Base-by-base conservation (phyloP, 2,797 vertebrate species). In the Neoniphon sammara region DNA sequence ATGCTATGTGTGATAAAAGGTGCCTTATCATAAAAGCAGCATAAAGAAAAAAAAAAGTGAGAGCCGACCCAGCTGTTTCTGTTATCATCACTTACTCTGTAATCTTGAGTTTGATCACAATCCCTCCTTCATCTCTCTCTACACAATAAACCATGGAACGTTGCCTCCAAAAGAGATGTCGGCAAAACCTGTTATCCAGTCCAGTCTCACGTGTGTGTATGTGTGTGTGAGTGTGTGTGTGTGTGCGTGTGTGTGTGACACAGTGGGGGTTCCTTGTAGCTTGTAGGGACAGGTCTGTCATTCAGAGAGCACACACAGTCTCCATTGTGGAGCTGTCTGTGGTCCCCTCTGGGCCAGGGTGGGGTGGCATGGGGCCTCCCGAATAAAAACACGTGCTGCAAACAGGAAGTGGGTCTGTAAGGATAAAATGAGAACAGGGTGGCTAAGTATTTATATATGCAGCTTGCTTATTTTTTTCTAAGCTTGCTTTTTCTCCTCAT, bases 261-360 rank as follows among this genome's bases (percentile, higher is more conserved):
- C 31, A 64, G 64, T 54, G 63, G 44, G 30, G 77, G 73, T 58
- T 55, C 69, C 59, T 72, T 61, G 60, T 53, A 73, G 85, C 90
- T 75, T 87, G 90, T 89, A 87, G 78, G 84, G 90, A 92, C 92
- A 93, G 90, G 85, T 90, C 84, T 90, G 89, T 92, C 87, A 88
- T 92, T 93, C 85, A 93, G 70, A 62, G 73, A 71, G 77, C 12
- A 49, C 81, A 93, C 91, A 93, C 84, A 90, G 90, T 88, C 89
- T 66, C 63, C 89, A 89, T 90, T 93, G 89, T 92, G 82, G 70
- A 78, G 77, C 82, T 25, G 82, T 67, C 80, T 87, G 87, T 89
- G 87, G 82, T 88, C 82, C 85, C 73, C 77, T 72, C 80, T 44
- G 3, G 85, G 83, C 82, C 82, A 78, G 89, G 91, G 90, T 77